Base-by-base conservation (phyloP, 2,888 invertebrate species). In the Prostheceraeus crozeri region DNA sequence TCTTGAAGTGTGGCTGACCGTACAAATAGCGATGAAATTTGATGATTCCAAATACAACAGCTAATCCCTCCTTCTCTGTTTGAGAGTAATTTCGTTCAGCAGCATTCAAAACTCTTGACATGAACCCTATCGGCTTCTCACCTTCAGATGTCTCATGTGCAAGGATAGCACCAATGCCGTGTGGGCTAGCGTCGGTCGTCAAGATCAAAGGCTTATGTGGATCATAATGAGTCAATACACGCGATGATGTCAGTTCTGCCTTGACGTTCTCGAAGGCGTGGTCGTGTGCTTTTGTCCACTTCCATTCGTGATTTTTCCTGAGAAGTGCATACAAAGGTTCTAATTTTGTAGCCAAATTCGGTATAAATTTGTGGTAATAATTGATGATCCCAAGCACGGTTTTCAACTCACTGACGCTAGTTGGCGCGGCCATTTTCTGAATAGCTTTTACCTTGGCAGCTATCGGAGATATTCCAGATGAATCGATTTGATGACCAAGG, bases 401-500 rank as follows among this genome's bases (percentile, higher is more conserved):
- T 23, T 48, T 45, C 48, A 56, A 46, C 25, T 56, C 46, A 45
- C 19, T 56, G 8, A 56, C 52, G 27, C 35, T 51, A 6, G 10
- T 56, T 8, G 56, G 56, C 11, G 45, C 4, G 8, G 36, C 48
- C 19, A 48, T 46, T n/a, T 54, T 48, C 19, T 19, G 36, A 11
- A 56, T 56, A 11, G 56, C 56, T 33, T 48, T 8, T 11, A 56
- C 21, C 27, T 56, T 56, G 21, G 36, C 56, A 16, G 36, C 23
- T 11, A 48, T 56, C 14, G 56, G 56, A 19, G 23, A 21, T 4
- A 56, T 45, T 23, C 56, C 56, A 45, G 16, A 16, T 8, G 14
- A 6, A 54, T 56, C 35, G n/a, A 56, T 19, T 19, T 19, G 19
- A 16, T 56, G 56, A 6, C 56, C 52, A 40, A 56, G 51, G 52